A percentile compares a stretch with the other conserved stretches of the same genome.
Evolutionary conservation across 2,888 invertebrate genomes (phyloP).

Genomic region (Melikaiella ostensackeni): DNA sequence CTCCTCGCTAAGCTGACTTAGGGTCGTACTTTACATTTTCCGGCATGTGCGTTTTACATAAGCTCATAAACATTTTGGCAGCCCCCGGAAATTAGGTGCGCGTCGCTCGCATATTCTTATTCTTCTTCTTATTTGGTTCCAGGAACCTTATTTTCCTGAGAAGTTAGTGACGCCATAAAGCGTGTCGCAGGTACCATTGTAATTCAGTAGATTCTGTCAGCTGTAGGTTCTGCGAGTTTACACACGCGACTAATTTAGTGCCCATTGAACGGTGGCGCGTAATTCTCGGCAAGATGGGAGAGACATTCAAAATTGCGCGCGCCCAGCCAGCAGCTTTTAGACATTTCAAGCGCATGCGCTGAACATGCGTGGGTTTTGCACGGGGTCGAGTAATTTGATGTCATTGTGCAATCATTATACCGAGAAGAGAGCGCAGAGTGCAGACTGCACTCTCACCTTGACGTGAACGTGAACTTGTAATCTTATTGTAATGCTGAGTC

Average conservation of each 20-base stretch:
- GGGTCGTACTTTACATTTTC: slow-evolving; percentile 36
- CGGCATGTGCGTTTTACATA: slow-evolving; percentile 24
- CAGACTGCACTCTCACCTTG: slow-evolving; percentile 39
- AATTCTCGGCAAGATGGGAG: slow-evolving; percentile 32
- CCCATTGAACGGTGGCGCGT: slow-evolving; percentile 39
- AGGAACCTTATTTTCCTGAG: slow-evolving; percentile 22
- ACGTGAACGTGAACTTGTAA: slow-evolving; percentile 48
- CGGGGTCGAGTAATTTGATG: slow-evolving; percentile 53
- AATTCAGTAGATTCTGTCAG: slow-evolving; percentile 33
- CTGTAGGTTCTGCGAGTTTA: slow-evolving; percentile 31
- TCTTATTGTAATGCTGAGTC: slow-evolving; percentile 54
- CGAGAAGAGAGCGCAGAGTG: slow-evolving; percentile 48
- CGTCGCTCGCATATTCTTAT: slow-evolving; percentile 10
- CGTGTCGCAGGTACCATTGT: slow-evolving; percentile 37
- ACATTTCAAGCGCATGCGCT: slow-evolving; percentile 39
- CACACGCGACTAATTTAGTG: slow-evolving; percentile 40
- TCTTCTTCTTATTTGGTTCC: slow-evolving; percentile 12
- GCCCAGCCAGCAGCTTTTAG: slow-evolving; percentile 33
- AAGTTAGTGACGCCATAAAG: slow-evolving; percentile 26
- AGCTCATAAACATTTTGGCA: slow-evolving; percentile 38
- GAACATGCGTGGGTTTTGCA: slow-evolving; percentile 40
- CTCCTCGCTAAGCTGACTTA: slow-evolving; percentile 18
- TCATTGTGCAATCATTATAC: slow-evolving; percentile 55
- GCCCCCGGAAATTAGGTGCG: slow-evolving; percentile 36
- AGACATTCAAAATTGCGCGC: slow-evolving; percentile 51